A percentile compares a stretch with the other conserved stretches of the same genome.
Conservation (phyloP, 2,888 invertebrate genomes). For the Nyleta sp. region DNA sequence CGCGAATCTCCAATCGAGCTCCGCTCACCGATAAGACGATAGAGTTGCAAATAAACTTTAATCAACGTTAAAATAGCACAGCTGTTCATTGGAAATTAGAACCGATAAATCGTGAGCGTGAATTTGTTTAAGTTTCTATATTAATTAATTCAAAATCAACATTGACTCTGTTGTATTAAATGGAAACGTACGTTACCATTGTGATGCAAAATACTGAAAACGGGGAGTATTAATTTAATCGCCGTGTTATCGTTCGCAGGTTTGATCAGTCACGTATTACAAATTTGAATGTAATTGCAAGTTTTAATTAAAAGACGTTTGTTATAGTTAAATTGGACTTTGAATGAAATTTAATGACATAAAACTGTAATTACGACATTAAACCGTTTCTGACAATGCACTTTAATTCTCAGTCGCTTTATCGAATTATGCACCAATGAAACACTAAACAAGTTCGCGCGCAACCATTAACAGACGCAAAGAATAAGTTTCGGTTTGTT, state of each 20-base stretch:
- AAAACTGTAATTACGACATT: constrained; percentile 39
- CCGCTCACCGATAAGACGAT: neutral
- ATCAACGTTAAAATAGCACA: constrained; percentile 17
- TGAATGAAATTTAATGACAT: constrained; percentile 35
- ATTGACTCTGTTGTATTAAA: constrained; percentile 15
- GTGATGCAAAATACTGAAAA: constrained; percentile 33
- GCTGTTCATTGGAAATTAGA: constrained; percentile 14
- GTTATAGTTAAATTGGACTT: constrained; percentile 34
- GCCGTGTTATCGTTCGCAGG: constrained; percentile 20
- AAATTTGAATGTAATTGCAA: constrained; percentile 36
- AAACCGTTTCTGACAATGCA: constrained; percentile 21
- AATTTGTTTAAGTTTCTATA: constrained; percentile 29
- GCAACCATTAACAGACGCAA: neutral
- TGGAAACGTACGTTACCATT: constrained; percentile 12
- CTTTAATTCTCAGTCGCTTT: constrained; percentile 19
- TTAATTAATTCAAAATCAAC: constrained; percentile 45
- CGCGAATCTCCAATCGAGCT: no score
- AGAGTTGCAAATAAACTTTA: constrained; percentile 15
- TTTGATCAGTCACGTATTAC: constrained; percentile 40
- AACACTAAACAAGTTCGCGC: constrained; percentile 3
- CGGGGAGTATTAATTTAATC: constrained; percentile 34
- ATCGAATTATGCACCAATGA: constrained; percentile 16
- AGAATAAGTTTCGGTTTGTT: neutral
- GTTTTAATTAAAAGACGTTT: constrained; percentile 46
- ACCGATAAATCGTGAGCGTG: constrained; percentile 2